Conservation (phyloP, 2,888 invertebrate species). For the Latheticus oryzae region DNA sequence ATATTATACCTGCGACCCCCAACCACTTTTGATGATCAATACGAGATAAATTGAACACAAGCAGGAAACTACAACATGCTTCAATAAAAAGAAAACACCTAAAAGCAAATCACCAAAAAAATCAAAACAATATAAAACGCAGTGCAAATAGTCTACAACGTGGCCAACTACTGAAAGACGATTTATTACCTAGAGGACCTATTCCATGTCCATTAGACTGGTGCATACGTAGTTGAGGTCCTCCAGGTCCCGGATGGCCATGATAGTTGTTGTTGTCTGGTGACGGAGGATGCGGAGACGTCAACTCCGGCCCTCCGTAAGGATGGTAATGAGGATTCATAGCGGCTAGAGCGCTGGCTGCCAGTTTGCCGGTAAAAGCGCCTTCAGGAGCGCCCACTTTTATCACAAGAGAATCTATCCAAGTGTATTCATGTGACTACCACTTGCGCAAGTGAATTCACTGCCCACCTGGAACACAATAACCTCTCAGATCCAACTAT, state of each 20-base stretch:
- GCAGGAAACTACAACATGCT: too few relatives aligned
- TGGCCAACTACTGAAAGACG: background rate
- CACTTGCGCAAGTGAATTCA: conserved; percentile 13
- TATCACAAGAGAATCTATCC: conserved; percentile 33
- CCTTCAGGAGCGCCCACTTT: conserved; percentile 50
- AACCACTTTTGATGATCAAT: too few relatives aligned
- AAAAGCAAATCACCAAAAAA: too few relatives aligned
- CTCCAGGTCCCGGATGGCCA: conserved; percentile 65
- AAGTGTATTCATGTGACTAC: conserved; percentile 9
- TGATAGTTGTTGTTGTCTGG: conserved; percentile 78
- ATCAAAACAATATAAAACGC: too few relatives aligned
- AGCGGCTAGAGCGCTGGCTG: conserved; percentile 84
- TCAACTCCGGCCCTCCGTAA: conserved; percentile 78
- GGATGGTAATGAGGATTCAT: conserved; percentile 94
- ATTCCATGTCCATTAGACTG: conserved; percentile 66
- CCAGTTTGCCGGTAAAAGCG: conserved; percentile 79
- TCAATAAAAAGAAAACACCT: too few relatives aligned
- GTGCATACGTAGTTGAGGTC: conserved; percentile 66
- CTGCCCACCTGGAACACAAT: conserved; percentile 37
- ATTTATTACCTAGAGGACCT: conserved; percentile 60
- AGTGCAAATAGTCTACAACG: too few relatives aligned
- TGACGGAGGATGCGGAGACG: conserved; percentile 81
- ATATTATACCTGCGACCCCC: too few relatives aligned
- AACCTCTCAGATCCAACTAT: conserved; percentile 9
- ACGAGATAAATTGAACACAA: too few relatives aligned